These are phyloP conservation scores for Chaetodon trifasciatus DNA, from an alignment of 2,797 vertebrate genomes.

Conservation along the genomic window DNA sequence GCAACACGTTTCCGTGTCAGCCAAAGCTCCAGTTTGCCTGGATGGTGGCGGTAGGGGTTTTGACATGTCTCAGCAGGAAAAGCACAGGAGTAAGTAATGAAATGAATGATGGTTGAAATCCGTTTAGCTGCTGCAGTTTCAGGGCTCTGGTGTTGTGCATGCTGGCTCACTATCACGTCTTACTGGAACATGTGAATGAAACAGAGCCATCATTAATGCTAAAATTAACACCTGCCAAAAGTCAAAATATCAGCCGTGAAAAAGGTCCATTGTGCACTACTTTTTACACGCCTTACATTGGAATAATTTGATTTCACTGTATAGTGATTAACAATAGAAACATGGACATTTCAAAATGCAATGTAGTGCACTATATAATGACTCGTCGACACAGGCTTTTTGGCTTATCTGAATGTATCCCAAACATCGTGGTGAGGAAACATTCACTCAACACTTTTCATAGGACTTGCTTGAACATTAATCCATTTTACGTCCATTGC, in stretches of 20 bases:
- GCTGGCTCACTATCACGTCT: neutral
- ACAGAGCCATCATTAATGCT: neutral
- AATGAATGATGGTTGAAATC: neutral
- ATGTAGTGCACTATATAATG: neutral
- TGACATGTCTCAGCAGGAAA: neutral
- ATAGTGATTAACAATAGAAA: neutral
- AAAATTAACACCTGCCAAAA: neutral
- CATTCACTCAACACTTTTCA: neutral
- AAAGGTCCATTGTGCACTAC: neutral
- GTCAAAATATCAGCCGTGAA: neutral
- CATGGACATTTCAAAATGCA: neutral
- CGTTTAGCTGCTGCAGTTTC: neutral
- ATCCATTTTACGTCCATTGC: conserved; percentile 6
- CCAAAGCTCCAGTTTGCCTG: neutral
- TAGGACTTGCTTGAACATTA: neutral
- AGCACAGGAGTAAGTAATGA: neutral
- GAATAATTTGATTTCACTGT: neutral
- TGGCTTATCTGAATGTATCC: neutral
- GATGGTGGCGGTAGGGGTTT: too few species aligned
- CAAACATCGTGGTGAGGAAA: neutral
- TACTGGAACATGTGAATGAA: neutral
- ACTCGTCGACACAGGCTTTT: neutral
- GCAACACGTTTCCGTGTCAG: neutral
- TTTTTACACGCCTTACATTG: neutral
- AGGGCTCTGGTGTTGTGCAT: neutral